phyloP scores from a whole-genome alignment of 1,140 invertebrate genomes.

The Hylaeus volcanicus region DNA sequence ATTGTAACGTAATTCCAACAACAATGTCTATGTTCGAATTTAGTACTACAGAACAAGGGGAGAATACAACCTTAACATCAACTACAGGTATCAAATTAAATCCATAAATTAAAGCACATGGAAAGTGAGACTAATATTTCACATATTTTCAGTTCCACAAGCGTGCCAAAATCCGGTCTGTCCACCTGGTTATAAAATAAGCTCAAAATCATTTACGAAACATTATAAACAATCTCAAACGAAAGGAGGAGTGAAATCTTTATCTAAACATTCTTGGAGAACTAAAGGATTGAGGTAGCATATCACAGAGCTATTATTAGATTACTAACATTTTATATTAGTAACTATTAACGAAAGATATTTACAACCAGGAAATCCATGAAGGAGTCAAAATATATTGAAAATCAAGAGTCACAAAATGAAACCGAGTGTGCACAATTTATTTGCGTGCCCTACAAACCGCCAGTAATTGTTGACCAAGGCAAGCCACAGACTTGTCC shows the following conservation, averaged over 20 bases:
- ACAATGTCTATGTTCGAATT: not conserved
- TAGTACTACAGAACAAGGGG: not conserved
- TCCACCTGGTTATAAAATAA: slow-evolving; percentile 82
- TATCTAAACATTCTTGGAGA: not conserved
- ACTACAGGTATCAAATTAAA: slow-evolving; percentile 9
- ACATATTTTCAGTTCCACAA: not conserved
- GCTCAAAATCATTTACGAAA: slow-evolving; percentile 64
- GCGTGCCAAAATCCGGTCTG: slow-evolving; percentile 81
- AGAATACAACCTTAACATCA: not conserved
- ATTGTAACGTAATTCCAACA: slow-evolving; percentile 79
- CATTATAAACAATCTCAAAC: not conserved
- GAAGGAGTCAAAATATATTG: not conserved
- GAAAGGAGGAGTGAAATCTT: slow-evolving; percentile 23
- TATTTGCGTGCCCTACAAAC: slow-evolving; percentile 79
- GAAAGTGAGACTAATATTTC: not conserved
- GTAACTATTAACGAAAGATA: not conserved
- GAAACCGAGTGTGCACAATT: slow-evolving; percentile 79
- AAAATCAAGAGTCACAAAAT: not conserved
- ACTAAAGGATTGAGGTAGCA: slow-evolving; percentile 24
- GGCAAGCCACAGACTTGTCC: slow-evolving; percentile 77
- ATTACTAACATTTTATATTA: not conserved
- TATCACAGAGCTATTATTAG: no score
- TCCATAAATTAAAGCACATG: not conserved
- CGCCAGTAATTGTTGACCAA: slow-evolving; percentile 69
- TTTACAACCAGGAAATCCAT: slow-evolving; percentile 22